phyloP scores from a whole-genome alignment of 2,888 invertebrate species.

The Xylophagus ater region DNA sequence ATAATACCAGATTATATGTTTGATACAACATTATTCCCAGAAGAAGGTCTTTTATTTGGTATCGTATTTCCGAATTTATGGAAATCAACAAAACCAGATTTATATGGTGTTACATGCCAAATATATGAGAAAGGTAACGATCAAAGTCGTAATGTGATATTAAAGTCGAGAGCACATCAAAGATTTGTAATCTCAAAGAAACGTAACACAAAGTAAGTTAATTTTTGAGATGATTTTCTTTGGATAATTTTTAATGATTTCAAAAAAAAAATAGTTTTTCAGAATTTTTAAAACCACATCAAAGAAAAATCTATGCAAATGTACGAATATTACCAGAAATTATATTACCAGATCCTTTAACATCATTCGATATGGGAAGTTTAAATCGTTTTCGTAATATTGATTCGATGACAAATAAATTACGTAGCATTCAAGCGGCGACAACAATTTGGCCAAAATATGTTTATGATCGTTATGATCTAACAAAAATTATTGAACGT shows the following conservation, averaged over 20 bases:
- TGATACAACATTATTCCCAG: slow-evolving; percentile 25
- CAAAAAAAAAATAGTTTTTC: slow-evolving; percentile 9
- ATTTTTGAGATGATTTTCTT: too few relatives aligned
- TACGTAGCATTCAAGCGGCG: slow-evolving; percentile 39
- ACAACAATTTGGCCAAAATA: slow-evolving; percentile 54
- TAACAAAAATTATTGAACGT: slow-evolving; percentile 37
- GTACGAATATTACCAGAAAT: slow-evolving; percentile 61
- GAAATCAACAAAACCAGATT: slow-evolving; percentile 18
- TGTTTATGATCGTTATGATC: slow-evolving; percentile 54
- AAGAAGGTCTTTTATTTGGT: slow-evolving; percentile 34
- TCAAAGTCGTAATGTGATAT: slow-evolving; percentile 39
- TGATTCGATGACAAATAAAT: slow-evolving; percentile 30
- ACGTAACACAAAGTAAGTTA: slow-evolving; percentile 29
- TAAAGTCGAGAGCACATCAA: slow-evolving; percentile 67
- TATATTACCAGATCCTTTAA: slow-evolving; percentile 45
- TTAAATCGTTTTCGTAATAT: slow-evolving; percentile 39
- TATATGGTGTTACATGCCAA: slow-evolving; percentile 39
- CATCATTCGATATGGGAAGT: slow-evolving; percentile 39
- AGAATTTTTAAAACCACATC: slow-evolving; percentile 7
- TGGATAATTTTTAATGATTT: not conserved
- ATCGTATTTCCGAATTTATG: slow-evolving; percentile 32
- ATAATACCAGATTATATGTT: slow-evolving; percentile 42
- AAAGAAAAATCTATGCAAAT: slow-evolving; percentile 43
- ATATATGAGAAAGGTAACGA: slow-evolving; percentile 36
- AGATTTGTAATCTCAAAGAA: slow-evolving; percentile 45